Base-by-base conservation (phyloP, 2,888 invertebrate species). In the Brenthis daphne region DNA sequence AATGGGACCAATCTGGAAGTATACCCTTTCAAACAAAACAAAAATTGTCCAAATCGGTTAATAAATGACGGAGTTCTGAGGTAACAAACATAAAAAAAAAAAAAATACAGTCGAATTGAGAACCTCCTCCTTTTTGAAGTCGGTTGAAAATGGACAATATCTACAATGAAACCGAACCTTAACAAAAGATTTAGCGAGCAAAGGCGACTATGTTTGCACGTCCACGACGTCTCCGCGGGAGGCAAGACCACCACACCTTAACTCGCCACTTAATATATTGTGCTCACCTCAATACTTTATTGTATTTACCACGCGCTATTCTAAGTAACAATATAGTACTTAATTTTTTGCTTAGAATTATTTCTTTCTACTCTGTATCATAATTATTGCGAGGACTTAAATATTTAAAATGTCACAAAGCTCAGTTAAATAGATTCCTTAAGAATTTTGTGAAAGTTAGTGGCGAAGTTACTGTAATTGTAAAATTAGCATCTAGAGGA, bases 171-270 rank as follows among this genome's bases (percentile, higher is more conserved):
- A 84, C 77, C 67, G 74, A 51, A 77, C 85, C 83, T 84, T 86
- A 84, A 79, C 51, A 72, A 37, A 67, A 71, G 76, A 78, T 85
- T 87, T 85, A 80, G 88, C 89, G 82, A 82, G 77, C 77, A 78
- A 79, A 81, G 79, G 78, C 80, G 78, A 72, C 77, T 70, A 80
- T 89, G 90, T 90, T 89, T 81, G 80, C 90, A 87, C 86, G 89
- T 89, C 82, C 79, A 75, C 85, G 77, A 73, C 74, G 58, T 73
- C 88, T 58, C 89, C 80, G 79, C 88, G 87, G 89, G 90, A 84
- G 88, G 85, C 64, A 60, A 74, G 77, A 74, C 80, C 79, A 77
- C 80, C 82, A 73, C 83, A 58, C 61, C 61, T 55, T 65, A 55
- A 53, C 67, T 64, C 66, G 64, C 86, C 87, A 84, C 85, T 81